Conservation (phyloP, 2,888 invertebrate species). For the Cerastoderma edule region DNA sequence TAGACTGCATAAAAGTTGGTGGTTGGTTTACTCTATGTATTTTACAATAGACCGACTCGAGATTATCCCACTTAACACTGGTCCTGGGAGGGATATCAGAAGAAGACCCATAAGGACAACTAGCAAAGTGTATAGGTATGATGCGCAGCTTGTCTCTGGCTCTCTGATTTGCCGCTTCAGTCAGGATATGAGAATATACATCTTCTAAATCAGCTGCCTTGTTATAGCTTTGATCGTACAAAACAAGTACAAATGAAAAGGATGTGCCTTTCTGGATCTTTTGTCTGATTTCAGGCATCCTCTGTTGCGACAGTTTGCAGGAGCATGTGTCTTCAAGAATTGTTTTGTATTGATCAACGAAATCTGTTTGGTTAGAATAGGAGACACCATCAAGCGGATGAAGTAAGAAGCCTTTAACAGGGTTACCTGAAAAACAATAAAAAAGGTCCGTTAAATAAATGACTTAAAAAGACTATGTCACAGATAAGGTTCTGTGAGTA, state of each 20-base stretch:
- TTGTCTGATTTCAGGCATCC: too few relatives aligned
- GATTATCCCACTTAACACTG: neutral
- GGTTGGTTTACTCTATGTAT: neutral
- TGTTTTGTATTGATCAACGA: neutral
- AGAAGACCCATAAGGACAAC: neutral
- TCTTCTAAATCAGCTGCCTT: too few relatives aligned
- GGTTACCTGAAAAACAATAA: neutral
- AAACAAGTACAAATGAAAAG: too few relatives aligned
- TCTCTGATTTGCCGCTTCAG: neutral
- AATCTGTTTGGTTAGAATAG: neutral
- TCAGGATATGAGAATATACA: neutral
- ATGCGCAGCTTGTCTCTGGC: neutral
- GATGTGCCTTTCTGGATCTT: too few relatives aligned
- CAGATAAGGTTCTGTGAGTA: too few relatives aligned
- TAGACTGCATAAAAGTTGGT: neutral
- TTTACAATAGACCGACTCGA: constrained; percentile 17
- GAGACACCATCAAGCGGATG: constrained; percentile 4
- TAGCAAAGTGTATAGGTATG: neutral
- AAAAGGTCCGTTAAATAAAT: too few relatives aligned
- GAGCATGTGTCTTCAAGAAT: neutral
- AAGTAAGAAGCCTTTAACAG: constrained; percentile 7
- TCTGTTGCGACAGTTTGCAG: constrained; percentile 3
- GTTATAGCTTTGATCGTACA: too few relatives aligned
- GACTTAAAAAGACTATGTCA: too few relatives aligned
- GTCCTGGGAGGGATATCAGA: neutral